These are phyloP conservation scores for Stictocephala bisonia DNA, from an alignment of 2,888 invertebrate species.

Conservation along the genomic window DNA sequence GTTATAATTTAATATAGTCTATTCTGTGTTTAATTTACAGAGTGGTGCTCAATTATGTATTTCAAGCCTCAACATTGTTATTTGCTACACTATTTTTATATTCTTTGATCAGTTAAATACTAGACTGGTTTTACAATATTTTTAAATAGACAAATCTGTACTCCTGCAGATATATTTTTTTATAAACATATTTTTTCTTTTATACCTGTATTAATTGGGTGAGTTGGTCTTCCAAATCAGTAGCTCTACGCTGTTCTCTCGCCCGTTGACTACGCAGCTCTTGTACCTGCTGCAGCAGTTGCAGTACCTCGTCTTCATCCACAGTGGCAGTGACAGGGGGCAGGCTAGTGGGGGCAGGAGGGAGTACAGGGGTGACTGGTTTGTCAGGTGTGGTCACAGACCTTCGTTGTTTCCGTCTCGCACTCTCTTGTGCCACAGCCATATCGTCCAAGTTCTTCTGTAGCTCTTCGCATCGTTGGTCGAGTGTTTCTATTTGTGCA, in stretches of 20 bases:
- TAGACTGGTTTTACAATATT: too few species aligned
- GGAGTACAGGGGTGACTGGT: constrained; percentile 65
- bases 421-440: constrained; percentile 68
- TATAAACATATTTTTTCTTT: too few species aligned
- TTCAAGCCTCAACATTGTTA: too few species aligned
- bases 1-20: too few species aligned
- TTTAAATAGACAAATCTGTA: too few species aligned
- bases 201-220: constrained; percentile 76
- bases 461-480: constrained; percentile 85
- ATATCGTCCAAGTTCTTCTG: constrained; percentile 77
- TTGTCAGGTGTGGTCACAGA: constrained; percentile 50
- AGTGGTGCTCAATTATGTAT: too few species aligned
- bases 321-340: constrained; percentile 60
- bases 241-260: constrained; percentile 77
- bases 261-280: constrained; percentile 75
- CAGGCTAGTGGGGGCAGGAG: neutral
- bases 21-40: too few species aligned
- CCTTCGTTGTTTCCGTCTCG: constrained; percentile 67
- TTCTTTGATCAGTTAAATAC: too few species aligned
- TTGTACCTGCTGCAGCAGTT: constrained; percentile 76
- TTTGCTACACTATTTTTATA: too few species aligned
- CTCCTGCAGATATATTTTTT: too few species aligned
- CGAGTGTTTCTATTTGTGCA: constrained; percentile 81
- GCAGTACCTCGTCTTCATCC: constrained; percentile 61
- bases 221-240: constrained; percentile 82